Evolutionary conservation across 2,113 vertebrate genomes (phyloP).

Genomic region (Lepus americanus): DNA sequence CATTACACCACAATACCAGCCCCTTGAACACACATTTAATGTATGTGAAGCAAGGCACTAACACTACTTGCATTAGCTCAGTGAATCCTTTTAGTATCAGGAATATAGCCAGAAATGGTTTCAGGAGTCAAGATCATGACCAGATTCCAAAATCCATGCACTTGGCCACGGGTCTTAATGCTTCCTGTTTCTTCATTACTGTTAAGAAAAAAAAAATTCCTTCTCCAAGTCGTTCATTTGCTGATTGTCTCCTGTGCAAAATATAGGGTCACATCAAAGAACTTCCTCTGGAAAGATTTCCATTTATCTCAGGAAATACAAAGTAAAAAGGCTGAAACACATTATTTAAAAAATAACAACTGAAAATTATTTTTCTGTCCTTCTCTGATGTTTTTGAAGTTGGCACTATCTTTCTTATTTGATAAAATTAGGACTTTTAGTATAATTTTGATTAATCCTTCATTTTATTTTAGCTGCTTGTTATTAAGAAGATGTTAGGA

Average conservation of each 20-base stretch:
- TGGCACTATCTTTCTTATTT: not conserved
- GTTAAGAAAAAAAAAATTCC: slow-evolving; percentile 52
- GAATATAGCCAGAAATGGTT: slow-evolving; percentile 21
- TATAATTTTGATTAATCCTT: not conserved
- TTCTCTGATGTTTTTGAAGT: slow-evolving; percentile 52
- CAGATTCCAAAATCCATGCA: not conserved
- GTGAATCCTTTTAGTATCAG: slow-evolving; percentile 31
- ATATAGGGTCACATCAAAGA: not conserved
- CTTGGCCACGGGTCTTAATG: not conserved
- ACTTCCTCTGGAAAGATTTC: not conserved
- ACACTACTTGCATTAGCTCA: slow-evolving; percentile 1
- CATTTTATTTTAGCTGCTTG: slow-evolving; percentile 1
- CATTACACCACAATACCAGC: too few species aligned
- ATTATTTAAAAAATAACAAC: slow-evolving; percentile 41
- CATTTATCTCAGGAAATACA: slow-evolving; percentile 58
- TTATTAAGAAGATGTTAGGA: slow-evolving; percentile 1
- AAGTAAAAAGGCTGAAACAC: slow-evolving; percentile 27
- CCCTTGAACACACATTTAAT: not conserved
- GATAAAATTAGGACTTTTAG: slow-evolving; percentile 20
- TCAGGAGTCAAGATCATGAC: not conserved
- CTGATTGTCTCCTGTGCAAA: not conserved
- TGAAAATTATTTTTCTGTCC: slow-evolving; percentile 54
- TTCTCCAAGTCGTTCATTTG: not conserved
- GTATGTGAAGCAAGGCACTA: not conserved
- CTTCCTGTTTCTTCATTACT: not conserved